Evolutionary conservation across 2,888 invertebrate species (phyloP), one percentile per base, ranked within the genome.

Genomic region (Erebia aethiops): DNA sequence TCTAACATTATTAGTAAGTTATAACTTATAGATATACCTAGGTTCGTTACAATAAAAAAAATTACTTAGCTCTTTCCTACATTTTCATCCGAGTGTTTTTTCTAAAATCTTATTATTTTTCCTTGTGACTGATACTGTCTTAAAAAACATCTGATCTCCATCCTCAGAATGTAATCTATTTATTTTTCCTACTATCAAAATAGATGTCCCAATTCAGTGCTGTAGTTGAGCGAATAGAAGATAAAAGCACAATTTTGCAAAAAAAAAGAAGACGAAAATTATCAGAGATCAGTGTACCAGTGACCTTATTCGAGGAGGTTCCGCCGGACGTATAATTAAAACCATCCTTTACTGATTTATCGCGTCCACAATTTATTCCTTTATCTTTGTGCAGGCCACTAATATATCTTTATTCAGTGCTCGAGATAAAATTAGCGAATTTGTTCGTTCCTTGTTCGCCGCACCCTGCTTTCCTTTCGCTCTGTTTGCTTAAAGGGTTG

Each of bases 311-410:
- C 76, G 68, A 72, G 80, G 78, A 79, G 83, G 82, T 84, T 84
- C 84, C 84, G 76, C 79, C 80, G 85, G 86, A 83, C 83, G 87
- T 87, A 85, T 92, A 92, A 92, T 93, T 92, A 92, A 92, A 92
- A 91, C 90, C 92, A 91, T 90, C 88, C 89, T 90, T 88, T 87
- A 84, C 88, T 91, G 91, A 93, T 93, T 93, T 93, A 93, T 90
- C 83, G 86, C 87, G 83, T 83, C 87, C 88, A 89, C 89, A 92
- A 92, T 92, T 92, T 91, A 92, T 91, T 91, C 89, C 90, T 91
- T 92, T 92, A 92, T 93, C 92, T 91, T 87, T 85, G 85, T 82
- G 82, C 84, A 86, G 88, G 86, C 92, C 90, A 87, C 91, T 91
- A 89, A 91, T 92, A 90, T 92, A 92, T 91, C 92, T 92, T 92